Base-by-base conservation (phyloP, 2,888 invertebrate species). In the Luperina testacea region DNA sequence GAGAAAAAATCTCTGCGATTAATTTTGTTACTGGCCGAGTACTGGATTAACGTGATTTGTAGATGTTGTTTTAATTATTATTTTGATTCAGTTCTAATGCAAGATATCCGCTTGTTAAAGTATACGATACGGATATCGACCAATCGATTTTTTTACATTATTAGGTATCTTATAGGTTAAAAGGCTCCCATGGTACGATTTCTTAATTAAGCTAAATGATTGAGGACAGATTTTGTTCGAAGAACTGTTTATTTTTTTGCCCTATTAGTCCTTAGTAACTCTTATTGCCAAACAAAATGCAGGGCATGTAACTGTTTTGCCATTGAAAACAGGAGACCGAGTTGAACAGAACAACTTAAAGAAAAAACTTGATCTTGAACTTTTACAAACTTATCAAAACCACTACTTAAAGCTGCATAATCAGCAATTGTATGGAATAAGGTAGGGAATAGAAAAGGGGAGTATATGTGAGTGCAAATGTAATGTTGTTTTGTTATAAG, bases 291-390 rank as follows among this genome's bases (percentile, higher is more conserved):
- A 83, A 82, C 80, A 88, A 89, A 86, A 83, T 81, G 64, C 88
- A 88, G 83, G 92, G 89, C 90, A 91, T 93, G 93, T 95, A 95
- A 96, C 95, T 95, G 95, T 93, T 94, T 92, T 82, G 78, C 93
- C 88, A 93, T 95, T 93, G 92, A 94, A 93, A 88, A 90, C 89
- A 72, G 48, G 89, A 90, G 90, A 90, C 89, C 90, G 87, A 90
- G 90, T 91, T 90, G 87, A 88, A 91, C 83, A 86, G 88, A 91
- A 86, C 88, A 86, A 88, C 82, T 88, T 81, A 86, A 90, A 84
- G 78, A 87, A 91, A 90, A 89, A 91, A 93, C 92, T 91, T 91
- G 93, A 93, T 94, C 92, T 93, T 92, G 90, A 90, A 90, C 72
- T 79, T 88, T 82, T 78, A 78, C 91, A 86, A 91, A 85, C 42